Percentiles rank a stretch among this genome's conserved stretches.
phyloP scores from a whole-genome alignment of 2,113 vertebrate species.

The Collichthys lucidus region DNA sequence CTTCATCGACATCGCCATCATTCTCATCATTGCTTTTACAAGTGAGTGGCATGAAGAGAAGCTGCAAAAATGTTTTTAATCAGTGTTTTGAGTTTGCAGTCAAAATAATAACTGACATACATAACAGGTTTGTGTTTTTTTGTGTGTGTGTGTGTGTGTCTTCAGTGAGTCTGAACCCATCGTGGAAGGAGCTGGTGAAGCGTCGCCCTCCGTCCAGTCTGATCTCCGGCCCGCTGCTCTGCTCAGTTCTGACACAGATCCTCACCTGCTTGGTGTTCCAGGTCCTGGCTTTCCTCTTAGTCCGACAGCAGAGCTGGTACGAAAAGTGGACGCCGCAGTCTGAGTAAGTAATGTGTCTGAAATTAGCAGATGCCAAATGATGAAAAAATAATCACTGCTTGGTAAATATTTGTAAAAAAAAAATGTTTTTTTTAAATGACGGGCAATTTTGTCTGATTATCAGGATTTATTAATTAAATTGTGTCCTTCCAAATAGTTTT shows the following conservation, averaged over 20 bases:
- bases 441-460: neutral
- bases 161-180: conserved; percentile 96
- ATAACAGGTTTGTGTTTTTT: neutral
- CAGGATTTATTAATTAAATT: neutral
- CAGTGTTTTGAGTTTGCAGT: too few relatives aligned
- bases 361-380: neutral
- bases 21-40: conserved; percentile 94
- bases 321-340: conserved; percentile 84
- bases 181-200: conserved; percentile 93
- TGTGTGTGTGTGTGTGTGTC: conserved; percentile 3
- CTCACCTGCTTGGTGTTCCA: conserved; percentile 93
- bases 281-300: conserved; percentile 88
- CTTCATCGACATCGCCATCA: conserved; percentile 96
- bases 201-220: conserved; percentile 93
- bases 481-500: neutral
- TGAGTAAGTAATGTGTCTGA: conserved; percentile 86
- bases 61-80: too few relatives aligned
- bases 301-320: conserved; percentile 91
- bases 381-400: neutral
- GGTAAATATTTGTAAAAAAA: neutral
- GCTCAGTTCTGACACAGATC: conserved; percentile 94
- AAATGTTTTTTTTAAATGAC: neutral
- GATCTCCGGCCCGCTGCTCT: conserved; percentile 92
- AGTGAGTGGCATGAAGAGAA: conserved; percentile 85
- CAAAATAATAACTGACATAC: too few relatives aligned